Conservation (phyloP, 35 echinoderm and acorn worm species). For the Acanthaster planci region DNA sequence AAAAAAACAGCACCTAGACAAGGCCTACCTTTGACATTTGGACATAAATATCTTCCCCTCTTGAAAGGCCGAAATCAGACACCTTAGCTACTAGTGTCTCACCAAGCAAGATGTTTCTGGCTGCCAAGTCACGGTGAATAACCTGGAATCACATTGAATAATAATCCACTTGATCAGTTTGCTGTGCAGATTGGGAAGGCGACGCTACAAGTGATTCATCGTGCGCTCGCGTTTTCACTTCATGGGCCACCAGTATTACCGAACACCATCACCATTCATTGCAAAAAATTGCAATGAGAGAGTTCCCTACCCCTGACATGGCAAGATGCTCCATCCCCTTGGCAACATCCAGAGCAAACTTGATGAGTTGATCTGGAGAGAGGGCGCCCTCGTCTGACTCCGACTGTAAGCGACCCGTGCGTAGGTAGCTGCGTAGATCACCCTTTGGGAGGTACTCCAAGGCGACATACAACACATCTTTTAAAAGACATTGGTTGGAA, state of each 20-base stretch:
- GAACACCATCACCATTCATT: too few relatives aligned
- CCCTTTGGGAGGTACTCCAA: constrained; percentile 29
- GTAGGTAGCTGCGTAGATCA: constrained; percentile 19
- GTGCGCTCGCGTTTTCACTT: too few relatives aligned
- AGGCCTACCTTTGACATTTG: constrained; percentile 39
- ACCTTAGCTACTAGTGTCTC: constrained; percentile 27
- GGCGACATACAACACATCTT: constrained; percentile 40
- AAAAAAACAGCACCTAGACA: too few relatives aligned
- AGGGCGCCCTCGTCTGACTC: not conserved
- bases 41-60: constrained; percentile 51
- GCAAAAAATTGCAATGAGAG: too few relatives aligned
- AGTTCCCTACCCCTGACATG: not conserved
- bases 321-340: constrained; percentile 43
- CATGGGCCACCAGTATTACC: too few relatives aligned
- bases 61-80: constrained; percentile 48
- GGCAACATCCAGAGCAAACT: constrained; percentile 37
- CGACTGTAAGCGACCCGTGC: not conserved
- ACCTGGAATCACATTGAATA: not conserved
- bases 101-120: constrained; percentile 43
- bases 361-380: constrained; percentile 26
- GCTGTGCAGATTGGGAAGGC: too few relatives aligned
- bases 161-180: not conserved
- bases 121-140: constrained; percentile 45
- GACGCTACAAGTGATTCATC: too few relatives aligned
- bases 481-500: too few relatives aligned